These are phyloP conservation scores for Bombus sibiricus DNA, from an alignment of 1,140 invertebrate genomes.

Conservation along the genomic window DNA sequence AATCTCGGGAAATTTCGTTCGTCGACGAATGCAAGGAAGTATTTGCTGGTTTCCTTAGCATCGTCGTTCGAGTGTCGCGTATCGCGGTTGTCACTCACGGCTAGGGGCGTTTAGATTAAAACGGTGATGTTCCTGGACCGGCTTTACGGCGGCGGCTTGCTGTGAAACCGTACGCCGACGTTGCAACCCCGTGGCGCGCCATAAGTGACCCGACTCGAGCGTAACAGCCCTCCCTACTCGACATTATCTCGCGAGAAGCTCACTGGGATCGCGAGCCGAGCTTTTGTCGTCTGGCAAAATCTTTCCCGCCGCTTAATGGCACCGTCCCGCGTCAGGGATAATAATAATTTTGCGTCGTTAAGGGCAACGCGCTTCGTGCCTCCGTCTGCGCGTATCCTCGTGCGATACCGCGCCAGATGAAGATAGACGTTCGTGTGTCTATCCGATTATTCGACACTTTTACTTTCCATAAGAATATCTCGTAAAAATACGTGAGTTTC, in stretches of 20 bases:
- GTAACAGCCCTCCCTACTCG: constrained; percentile 45
- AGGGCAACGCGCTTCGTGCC: constrained; percentile 25
- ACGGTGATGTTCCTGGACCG: constrained; percentile 45
- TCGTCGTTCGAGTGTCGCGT: constrained; percentile 16
- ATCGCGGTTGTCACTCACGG: constrained; percentile 54
- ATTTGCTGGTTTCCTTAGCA: background rate
- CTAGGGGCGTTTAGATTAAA: constrained; percentile 63
- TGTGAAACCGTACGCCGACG: constrained; percentile 67
- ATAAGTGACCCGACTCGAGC: constrained; percentile 50
- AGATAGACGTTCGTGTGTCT: background rate
- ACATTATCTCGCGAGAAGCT: constrained; percentile 45
- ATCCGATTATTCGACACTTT: background rate
- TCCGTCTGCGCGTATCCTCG: background rate
- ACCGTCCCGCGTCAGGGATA: background rate
- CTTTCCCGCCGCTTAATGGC: constrained; percentile 24
- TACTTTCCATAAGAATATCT: background rate
- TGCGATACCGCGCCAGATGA: background rate
- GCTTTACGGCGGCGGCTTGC: constrained; percentile 64
- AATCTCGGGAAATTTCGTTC: background rate
- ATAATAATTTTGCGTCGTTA: constrained; percentile 51
- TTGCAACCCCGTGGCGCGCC: constrained; percentile 62
- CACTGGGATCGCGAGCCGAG: background rate
- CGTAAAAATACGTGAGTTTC: background rate
- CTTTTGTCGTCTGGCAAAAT: constrained; percentile 2
- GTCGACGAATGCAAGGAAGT: background rate